Base-by-base conservation (phyloP, 2,113 vertebrate species). In the Balaenoptera acutorostrata region DNA sequence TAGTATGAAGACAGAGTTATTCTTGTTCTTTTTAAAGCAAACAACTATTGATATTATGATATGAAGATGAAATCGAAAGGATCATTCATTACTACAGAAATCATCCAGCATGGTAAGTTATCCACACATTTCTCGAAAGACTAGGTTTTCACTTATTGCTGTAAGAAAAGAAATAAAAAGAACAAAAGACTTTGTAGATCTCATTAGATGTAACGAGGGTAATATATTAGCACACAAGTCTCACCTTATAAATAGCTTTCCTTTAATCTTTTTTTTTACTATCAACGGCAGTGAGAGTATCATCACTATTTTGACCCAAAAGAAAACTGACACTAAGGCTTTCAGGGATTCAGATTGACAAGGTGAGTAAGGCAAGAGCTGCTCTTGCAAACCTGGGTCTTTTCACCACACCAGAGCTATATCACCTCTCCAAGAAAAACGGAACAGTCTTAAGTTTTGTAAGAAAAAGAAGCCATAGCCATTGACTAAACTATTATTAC, bases 91-190 rank as follows among this genome's bases (percentile, higher is more conserved):
- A 85, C 18, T 66, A 33, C 3, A 74, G 3, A 94, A 85, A 87
- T 88, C 84, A 90, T 12, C 31, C 52, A 81, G 59, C 25, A 63
- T 64, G 86, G 94, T 72, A 93, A 81, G 52, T 86, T 78, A 44
- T 78, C 77, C 57, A 68, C 13, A n/a, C 12, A 93, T 68, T 97
- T 94, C 75, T 69, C 80, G 20, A 87, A 97, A 95, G 74, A 69
- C 15, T 52, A 29, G 23, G 27, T 74, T 94, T 90, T 96, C 61
- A 44, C 69, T 92, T 23, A 84, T 63, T 83, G 59, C 74, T 33
- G 3, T 29, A 44, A 20, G 1, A 64, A 78, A 0, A 0, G 33
- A 89, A 27, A 85, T 33, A 52, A 49, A 74, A 0, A 3, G 11
- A 57, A 27, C 46, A 81, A 92, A 61, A 88, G 39, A 55, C 68